Conservation (phyloP, 2,888 invertebrate species). For the Gymnocheta viridis region DNA sequence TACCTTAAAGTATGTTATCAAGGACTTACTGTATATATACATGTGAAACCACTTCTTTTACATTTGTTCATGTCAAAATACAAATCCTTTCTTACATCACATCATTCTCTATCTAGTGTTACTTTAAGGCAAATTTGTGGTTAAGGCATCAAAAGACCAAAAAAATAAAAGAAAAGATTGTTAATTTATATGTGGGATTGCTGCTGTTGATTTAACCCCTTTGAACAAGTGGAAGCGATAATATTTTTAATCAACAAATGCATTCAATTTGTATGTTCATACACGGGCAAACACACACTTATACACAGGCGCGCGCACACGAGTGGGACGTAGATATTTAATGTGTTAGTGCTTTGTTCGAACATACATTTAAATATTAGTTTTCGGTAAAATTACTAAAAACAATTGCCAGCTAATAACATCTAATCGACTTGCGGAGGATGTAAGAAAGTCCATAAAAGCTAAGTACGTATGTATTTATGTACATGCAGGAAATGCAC, state of each 20-base stretch:
- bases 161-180: conserved; percentile 37
- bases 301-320: conserved; percentile 50
- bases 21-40: too few relatives aligned
- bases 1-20: too few relatives aligned
- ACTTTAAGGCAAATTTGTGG: conserved; percentile 46
- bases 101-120: conserved; percentile 32
- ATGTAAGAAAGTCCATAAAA: neutral
- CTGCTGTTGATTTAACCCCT: conserved; percentile 37
- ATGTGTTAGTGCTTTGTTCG: conserved; percentile 32
- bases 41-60: too few relatives aligned
- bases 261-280: conserved; percentile 78
- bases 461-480: too few relatives aligned
- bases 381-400: conserved; percentile 72
- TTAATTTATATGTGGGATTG: conserved; percentile 25
- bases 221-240: conserved; percentile 73
- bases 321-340: conserved; percentile 1
- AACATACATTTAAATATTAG: conserved; percentile 70
- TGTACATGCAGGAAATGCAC: conserved; percentile 43
- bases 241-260: conserved; percentile 82
- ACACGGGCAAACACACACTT: conserved; percentile 18
- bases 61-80: neutral
- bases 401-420: conserved; percentile 80
- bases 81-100: conserved; percentile 18
- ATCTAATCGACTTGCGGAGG: conserved; percentile 75
- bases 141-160: conserved; percentile 39